Conservation (phyloP, 2,113 vertebrate genomes). For the Melanerpes aurifrons region DNA sequence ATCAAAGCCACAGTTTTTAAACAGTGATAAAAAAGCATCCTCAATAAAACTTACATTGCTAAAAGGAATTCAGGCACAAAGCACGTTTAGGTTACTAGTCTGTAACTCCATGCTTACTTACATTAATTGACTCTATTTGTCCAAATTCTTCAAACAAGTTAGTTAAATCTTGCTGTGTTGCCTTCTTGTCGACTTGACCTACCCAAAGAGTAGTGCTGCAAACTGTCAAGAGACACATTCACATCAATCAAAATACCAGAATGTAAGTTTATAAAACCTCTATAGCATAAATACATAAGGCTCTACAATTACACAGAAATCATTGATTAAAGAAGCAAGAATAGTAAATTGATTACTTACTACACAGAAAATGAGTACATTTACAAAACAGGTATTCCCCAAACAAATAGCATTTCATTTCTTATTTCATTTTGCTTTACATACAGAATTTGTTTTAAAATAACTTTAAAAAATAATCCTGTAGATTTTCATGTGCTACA, state of each 20-base stretch:
- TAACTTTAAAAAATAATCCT: neutral
- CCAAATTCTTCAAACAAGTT: slow-evolving; percentile 99
- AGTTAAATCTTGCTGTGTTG: slow-evolving; percentile 96
- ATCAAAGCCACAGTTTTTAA: neutral
- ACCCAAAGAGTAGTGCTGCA: slow-evolving; percentile 99
- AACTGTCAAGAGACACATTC: slow-evolving; percentile 78
- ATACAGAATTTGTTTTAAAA: neutral
- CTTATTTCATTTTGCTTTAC: neutral
- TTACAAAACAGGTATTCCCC: neutral
- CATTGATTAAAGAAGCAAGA: neutral
- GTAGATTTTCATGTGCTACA: neutral
- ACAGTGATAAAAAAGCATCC: neutral
- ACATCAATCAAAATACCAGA: neutral
- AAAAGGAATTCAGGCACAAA: neutral
- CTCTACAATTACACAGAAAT: neutral
- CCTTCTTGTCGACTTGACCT: slow-evolving; percentile 98
- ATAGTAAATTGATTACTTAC: neutral
- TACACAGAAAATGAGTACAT: neutral
- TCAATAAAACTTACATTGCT: neutral
- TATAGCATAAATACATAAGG: neutral
- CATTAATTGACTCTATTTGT: slow-evolving; percentile 99
- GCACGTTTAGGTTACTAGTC: neutral
- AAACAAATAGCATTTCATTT: neutral
- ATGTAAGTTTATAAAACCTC: neutral
- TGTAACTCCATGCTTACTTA: slow-evolving; percentile 72